These are phyloP conservation scores for Antheraea pernyi DNA, from an alignment of 1,140 invertebrate species.

Conservation along the genomic window DNA sequence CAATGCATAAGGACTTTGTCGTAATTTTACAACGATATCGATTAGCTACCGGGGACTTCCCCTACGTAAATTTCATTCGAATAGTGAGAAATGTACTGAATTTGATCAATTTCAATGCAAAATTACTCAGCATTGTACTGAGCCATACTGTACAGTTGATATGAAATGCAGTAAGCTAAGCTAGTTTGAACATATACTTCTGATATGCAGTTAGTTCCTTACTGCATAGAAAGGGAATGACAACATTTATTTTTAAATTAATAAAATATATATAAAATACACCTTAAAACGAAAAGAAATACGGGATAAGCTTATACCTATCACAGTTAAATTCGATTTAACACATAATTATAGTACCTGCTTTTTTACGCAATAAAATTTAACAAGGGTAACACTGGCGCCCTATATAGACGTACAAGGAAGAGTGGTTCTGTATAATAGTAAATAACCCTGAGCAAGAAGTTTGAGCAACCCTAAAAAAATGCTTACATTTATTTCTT, in stretches of 20 bases:
- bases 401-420: slow-evolving; percentile 1
- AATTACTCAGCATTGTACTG: too few species aligned
- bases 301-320: slow-evolving; percentile 24
- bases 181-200: neutral
- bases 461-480: slow-evolving; percentile 46
- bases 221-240: neutral
- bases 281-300: neutral
- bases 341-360: slow-evolving; percentile 23
- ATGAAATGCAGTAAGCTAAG: neutral
- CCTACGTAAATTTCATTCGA: too few species aligned
- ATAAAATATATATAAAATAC: neutral
- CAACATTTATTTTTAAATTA: neutral
- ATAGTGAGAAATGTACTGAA: too few species aligned
- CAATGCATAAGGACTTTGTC: too few species aligned
- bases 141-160: too few species aligned
- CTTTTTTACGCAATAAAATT: slow-evolving; percentile 14
- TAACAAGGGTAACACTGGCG: too few species aligned
- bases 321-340: slow-evolving; percentile 53
- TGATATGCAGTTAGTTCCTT: neutral
- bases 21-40: too few species aligned
- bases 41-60: too few species aligned
- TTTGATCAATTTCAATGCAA: too few species aligned
- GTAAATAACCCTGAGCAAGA: slow-evolving; percentile 40
- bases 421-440: neutral
- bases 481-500: neutral